Percentiles rank a stretch among this genome's conserved stretches.
Evolutionary conservation across 2,113 vertebrate genomes (phyloP).

Genomic region (Micromys minutus): DNA sequence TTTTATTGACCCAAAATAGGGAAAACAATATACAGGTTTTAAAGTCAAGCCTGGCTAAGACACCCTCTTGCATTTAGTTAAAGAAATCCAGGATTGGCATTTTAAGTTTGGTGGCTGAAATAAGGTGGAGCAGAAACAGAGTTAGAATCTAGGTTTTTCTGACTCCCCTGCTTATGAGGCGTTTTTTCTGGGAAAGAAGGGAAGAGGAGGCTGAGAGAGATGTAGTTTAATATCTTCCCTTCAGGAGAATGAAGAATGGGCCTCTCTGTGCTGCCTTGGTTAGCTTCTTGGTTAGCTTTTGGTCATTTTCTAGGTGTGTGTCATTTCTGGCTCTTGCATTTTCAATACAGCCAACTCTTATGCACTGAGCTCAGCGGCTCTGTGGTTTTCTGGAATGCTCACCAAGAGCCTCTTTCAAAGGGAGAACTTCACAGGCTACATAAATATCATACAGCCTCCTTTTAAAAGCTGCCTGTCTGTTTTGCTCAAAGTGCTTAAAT

Average conservation of each 20-base stretch:
- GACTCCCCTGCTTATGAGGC: neutral
- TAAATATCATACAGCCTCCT: neutral
- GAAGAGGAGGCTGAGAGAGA: neutral
- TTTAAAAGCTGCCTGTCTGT: slow-evolving; percentile 44
- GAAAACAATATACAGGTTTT: neutral
- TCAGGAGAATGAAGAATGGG: slow-evolving; percentile 65
- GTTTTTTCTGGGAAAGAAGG: neutral
- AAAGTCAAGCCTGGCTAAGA: neutral
- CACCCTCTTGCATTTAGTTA: neutral
- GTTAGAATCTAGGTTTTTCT: slow-evolving; percentile 46
- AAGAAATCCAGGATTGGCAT: neutral
- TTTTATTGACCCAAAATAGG: neutral
- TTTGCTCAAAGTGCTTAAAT: slow-evolving; percentile 53
- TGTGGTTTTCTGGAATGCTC: slow-evolving; percentile 67
- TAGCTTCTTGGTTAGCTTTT: too few relatives aligned
- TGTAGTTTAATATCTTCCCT: slow-evolving; percentile 6
- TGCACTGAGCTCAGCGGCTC: slow-evolving; percentile 47
- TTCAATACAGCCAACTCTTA: slow-evolving; percentile 58
- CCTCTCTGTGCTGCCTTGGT: slow-evolving; percentile 59
- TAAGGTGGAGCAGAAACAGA: neutral
- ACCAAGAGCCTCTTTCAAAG: neutral
- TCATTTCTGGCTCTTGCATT: slow-evolving; percentile 65
- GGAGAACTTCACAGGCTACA: slow-evolving; percentile 23
- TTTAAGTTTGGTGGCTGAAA: neutral
- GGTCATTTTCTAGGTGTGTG: slow-evolving; percentile 71